Percentiles rank a stretch among this genome's conserved stretches.
Conservation (phyloP, 2,797 vertebrate genomes). For the Chaenodraco wilsoni region DNA sequence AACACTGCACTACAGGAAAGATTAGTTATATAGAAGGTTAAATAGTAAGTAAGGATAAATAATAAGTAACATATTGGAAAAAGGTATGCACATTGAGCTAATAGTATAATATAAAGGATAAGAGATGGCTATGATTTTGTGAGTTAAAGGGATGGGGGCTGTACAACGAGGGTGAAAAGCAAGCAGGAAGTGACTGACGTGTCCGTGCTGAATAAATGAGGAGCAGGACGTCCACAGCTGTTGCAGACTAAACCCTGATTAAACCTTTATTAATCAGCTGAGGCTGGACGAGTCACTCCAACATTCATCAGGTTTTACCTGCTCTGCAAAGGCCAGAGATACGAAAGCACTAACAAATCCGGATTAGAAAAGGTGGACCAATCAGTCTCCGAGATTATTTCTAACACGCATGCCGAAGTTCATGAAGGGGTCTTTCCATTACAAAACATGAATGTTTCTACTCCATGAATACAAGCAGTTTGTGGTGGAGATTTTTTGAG, state of each 20-base stretch:
- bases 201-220: slow-evolving; percentile 63
- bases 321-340: slow-evolving; percentile 39
- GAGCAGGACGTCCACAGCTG: slow-evolving; percentile 69
- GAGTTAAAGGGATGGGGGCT: not conserved
- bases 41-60: too few species aligned
- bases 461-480: not conserved
- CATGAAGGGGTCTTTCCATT: not conserved
- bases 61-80: too few species aligned
- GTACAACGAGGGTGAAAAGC: slow-evolving; percentile 13
- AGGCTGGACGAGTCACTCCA: slow-evolving; percentile 43
- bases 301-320: slow-evolving; percentile 61
- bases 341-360: not conserved
- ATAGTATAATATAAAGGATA: not conserved
- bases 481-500: not conserved
- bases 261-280: slow-evolving; percentile 74
- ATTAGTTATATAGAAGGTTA: too few species aligned
- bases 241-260: slow-evolving; percentile 72
- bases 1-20: too few species aligned
- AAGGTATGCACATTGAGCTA: not conserved
- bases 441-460: not conserved
- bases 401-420: not conserved
- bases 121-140: not conserved
- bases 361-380: slow-evolving; percentile 9
- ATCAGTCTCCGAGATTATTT: slow-evolving; percentile 5
- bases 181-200: slow-evolving; percentile 49